Evolutionary conservation across 2,113 vertebrate genomes (phyloP), one percentile per base, ranked within the genome.

Genomic region (Anhinga anhinga): DNA sequence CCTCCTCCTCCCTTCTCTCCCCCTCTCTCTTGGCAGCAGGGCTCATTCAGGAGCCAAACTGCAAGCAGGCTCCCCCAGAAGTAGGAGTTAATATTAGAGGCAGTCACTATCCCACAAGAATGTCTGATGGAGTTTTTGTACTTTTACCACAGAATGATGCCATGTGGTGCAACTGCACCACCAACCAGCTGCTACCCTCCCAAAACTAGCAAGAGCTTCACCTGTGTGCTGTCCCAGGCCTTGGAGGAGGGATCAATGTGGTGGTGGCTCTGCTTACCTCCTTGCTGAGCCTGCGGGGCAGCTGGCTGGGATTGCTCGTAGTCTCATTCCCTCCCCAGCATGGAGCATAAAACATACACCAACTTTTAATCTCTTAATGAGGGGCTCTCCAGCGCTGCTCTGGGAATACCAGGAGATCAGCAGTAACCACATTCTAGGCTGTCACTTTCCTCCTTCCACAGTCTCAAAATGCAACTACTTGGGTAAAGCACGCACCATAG

Each of bases 351-450:
- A 91, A 82, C n/a, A 32, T 44, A 91, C 88, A 58, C 72, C 61
- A 76, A 89, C 9, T 74, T 82, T 70, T 95, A 80, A 94, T 73
- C 77, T 85, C 62, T 65, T 91, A 93, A 97, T 87, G 62, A 97
- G 73, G 55, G 73, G 67, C 66, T 92, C 89, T 85, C 50, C 34
- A 80, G 58, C 0, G 0, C 62, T 93, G 69, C 65, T 85, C 66
- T 80, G 74, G 93, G 59, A 84, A 59, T 76, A 83, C 52, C 84
- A 91, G 61, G 45, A 83, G 73, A 94, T 66, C 93, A 67, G 55
- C 59, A 96, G 62, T 47, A 77, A 94, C 38, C 83, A 76, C 74
- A 62, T 89, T 44, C 59, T 47, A 92, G 63, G 61, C 36, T 89
- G 86, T 78, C 89, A 77, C 44, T 86, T 81, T 74, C 61, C 67